phyloP scores from a whole-genome alignment of 2,888 invertebrate genomes.

The Nomada fucata region DNA sequence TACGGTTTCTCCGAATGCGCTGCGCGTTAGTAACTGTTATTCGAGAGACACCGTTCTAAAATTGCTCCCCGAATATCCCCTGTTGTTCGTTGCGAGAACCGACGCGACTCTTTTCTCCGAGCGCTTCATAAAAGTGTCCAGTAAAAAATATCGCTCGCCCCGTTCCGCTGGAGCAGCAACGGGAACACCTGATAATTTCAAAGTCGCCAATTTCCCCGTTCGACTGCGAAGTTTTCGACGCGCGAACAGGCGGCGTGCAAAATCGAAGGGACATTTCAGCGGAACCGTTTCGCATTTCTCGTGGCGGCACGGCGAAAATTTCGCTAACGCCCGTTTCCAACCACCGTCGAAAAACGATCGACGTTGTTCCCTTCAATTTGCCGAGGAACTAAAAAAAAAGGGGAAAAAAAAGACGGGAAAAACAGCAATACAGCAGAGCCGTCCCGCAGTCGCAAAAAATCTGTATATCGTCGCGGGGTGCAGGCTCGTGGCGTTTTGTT shows the following conservation, averaged over 20 bases:
- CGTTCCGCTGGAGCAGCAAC: background rate
- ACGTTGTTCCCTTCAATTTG: constrained; percentile 18
- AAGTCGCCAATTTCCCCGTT: background rate
- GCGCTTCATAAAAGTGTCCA: too few relatives aligned
- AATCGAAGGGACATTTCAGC: background rate
- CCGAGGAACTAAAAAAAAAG: too few relatives aligned
- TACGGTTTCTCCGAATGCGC: too few relatives aligned
- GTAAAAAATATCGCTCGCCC: background rate
- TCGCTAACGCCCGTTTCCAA: background rate
- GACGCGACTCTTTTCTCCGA: too few relatives aligned
- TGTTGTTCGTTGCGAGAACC: too few relatives aligned
- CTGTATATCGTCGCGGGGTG: background rate
- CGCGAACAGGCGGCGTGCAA: background rate
- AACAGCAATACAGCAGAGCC: background rate
- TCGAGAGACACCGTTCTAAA: too few relatives aligned
- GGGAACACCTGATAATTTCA: background rate
- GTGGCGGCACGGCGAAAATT: background rate
- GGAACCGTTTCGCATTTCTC: background rate
- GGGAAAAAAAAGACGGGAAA: background rate
- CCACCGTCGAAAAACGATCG: constrained; percentile 12
- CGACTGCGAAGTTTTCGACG: background rate
- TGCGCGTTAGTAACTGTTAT: too few relatives aligned
- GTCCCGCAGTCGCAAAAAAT: background rate
- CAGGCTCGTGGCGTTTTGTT: background rate
- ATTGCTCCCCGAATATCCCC: too few relatives aligned